Evolutionary conservation across 2,888 invertebrate species (phyloP), one percentile per base, ranked within the genome.

Genomic region (Melinaea marsaeus): DNA sequence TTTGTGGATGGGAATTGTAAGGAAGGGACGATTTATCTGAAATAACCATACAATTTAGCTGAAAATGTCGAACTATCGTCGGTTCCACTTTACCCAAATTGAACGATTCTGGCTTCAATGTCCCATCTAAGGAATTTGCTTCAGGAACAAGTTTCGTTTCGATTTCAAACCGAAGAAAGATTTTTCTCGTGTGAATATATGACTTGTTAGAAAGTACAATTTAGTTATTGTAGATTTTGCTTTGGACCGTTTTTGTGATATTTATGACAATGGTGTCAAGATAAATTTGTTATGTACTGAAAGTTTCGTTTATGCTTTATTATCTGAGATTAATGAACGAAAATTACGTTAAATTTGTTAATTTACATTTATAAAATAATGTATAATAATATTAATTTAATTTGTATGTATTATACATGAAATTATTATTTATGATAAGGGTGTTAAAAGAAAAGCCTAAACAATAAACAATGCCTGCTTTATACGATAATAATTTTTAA

Each of bases 41-140:
- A 88, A 90, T 86, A 88, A 85, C 85, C 85, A 84, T 86, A 86
- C 85, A 86, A 86, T 87, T 86, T 86, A 80, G 81, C 81, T 76
- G 76, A 80, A 82, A 81, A 83, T 74, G 84, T 88, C 86, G 86
- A 89, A 88, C 79, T 86, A 82, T 83, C 81, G 81, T 81, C 85
- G 83, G 79, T 81, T 79, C 83, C 84, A 88, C 87, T 89, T 87
- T 86, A 80, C 81, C 81, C 78, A 86, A 89, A 90, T 89, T 88
- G 88, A 86, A 87, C 84, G 83, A 86, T 85, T 86, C 81, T 83
- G 80, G 83, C 76, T 77, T 80, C 80, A 88, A 51, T 51, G 51
- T 51, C 51, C 87, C 86, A 88, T 88, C 84, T 84, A 76, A 78
- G 78, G 80, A 86, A 85, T 88, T 86, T 85, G 85, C 86, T 84